Conservation (phyloP, 2,797 vertebrate species). For the Octomys mimax region DNA sequence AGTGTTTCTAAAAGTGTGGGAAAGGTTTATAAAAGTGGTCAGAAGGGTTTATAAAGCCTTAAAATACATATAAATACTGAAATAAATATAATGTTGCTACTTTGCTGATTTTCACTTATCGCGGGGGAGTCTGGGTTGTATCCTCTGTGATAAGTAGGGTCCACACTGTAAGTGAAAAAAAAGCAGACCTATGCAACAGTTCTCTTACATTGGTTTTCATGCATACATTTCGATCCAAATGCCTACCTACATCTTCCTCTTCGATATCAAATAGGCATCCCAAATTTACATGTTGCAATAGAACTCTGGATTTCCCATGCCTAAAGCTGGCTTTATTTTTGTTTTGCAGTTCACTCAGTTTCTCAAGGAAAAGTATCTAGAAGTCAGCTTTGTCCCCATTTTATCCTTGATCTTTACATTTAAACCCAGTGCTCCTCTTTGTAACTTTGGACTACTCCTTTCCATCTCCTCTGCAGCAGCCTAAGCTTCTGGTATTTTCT, state of each 20-base stretch:
- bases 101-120: too few relatives aligned
- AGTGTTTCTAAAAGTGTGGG: too few relatives aligned
- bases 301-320: background rate
- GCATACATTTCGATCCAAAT: background rate
- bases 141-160: too few relatives aligned
- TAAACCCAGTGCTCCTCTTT: background rate
- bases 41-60: too few relatives aligned
- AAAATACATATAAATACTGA: too few relatives aligned
- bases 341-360: background rate
- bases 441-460: background rate
- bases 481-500: background rate
- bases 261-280: background rate
- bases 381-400: background rate
- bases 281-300: slow-evolving; percentile 32
- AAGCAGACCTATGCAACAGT: background rate
- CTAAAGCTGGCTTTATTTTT: background rate
- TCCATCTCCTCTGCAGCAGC: background rate
- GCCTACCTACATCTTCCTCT: background rate
- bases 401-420: background rate
- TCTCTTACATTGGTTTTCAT: slow-evolving; percentile 11
- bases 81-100: too few relatives aligned
- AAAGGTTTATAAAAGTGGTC: too few relatives aligned
- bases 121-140: too few relatives aligned
- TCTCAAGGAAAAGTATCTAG: slow-evolving; percentile 7
- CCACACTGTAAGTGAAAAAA: background rate